Evolutionary conservation across 2,888 invertebrate genomes (phyloP).

Genomic region (Euplagia quadripunctaria): DNA sequence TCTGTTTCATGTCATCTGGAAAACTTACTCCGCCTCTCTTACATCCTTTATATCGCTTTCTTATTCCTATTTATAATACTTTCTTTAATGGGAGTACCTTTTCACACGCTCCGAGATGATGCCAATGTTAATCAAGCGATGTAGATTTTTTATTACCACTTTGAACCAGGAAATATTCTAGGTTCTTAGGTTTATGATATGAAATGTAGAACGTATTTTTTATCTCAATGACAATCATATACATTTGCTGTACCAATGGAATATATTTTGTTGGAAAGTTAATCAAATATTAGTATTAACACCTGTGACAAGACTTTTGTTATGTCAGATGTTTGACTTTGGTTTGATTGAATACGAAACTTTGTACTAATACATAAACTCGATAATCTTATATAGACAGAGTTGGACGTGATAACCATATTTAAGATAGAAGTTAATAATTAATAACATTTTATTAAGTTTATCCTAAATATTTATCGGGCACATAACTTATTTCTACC

Average conservation of each 20-base stretch:
- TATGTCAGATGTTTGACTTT: too few relatives aligned
- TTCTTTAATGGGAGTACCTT: slow-evolving; percentile 67
- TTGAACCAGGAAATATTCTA: slow-evolving; percentile 70
- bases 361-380: too few relatives aligned
- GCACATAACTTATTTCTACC: not conserved
- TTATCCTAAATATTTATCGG: slow-evolving; percentile 10
- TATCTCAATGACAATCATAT: slow-evolving; percentile 49
- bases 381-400: too few relatives aligned
- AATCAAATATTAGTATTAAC: slow-evolving; percentile 30
- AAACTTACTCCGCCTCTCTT: slow-evolving; percentile 32
- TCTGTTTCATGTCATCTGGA: not conserved
- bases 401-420: slow-evolving; percentile 70
- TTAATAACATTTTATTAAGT: slow-evolving; percentile 30
- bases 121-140: slow-evolving; percentile 69
- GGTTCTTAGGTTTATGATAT: slow-evolving; percentile 43
- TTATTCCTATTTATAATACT: slow-evolving; percentile 51
- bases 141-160: slow-evolving; percentile 67
- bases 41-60: slow-evolving; percentile 50
- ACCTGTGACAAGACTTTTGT: too few relatives aligned
- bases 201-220: slow-evolving; percentile 54
- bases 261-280: slow-evolving; percentile 40
- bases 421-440: slow-evolving; percentile 65
- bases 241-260: slow-evolving; percentile 41
- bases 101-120: slow-evolving; percentile 73
- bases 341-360: slow-evolving; percentile 38